Evolutionary conservation across 2,797 vertebrate species (phyloP).

Genomic region (Poeciliopsis infans): DNA sequence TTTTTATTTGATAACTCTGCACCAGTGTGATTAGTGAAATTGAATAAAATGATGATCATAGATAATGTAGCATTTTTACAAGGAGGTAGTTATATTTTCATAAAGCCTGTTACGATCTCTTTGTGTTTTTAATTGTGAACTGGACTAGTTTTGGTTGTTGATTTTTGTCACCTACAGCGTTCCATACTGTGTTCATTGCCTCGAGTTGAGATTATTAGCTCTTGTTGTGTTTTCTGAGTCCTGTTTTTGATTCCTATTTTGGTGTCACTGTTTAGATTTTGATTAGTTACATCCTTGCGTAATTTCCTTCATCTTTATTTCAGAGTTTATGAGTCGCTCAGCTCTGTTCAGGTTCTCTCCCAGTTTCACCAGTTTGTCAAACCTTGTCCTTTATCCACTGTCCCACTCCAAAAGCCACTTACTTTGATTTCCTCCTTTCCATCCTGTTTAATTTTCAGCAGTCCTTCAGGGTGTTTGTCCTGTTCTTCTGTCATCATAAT

Average conservation of each 20-base stretch:
- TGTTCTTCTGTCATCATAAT: background rate
- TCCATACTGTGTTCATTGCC: background rate
- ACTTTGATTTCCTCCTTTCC: background rate
- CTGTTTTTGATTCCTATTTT: background rate
- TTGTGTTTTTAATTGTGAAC: too few relatives aligned
- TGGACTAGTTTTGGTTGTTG: background rate
- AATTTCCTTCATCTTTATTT: background rate
- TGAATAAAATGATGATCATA: too few relatives aligned
- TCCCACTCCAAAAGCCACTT: background rate
- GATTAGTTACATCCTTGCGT: background rate
- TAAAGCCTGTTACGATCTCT: too few relatives aligned
- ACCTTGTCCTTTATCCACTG: background rate
- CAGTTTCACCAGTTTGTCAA: background rate
- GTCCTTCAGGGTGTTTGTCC: background rate
- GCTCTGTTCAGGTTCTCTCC: background rate
- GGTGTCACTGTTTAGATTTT: background rate
- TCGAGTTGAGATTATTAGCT: background rate
- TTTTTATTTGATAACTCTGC: too few relatives aligned
- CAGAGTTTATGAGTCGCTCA: background rate
- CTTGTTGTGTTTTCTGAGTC: background rate
- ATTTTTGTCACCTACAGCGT: background rate
- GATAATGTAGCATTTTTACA: too few relatives aligned
- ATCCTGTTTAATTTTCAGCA: background rate
- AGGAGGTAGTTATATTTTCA: too few relatives aligned
- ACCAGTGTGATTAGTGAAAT: too few relatives aligned